These are phyloP conservation scores for Rotaria macrura DNA, from an alignment of 2,888 invertebrate genomes.

Conservation along the genomic window DNA sequence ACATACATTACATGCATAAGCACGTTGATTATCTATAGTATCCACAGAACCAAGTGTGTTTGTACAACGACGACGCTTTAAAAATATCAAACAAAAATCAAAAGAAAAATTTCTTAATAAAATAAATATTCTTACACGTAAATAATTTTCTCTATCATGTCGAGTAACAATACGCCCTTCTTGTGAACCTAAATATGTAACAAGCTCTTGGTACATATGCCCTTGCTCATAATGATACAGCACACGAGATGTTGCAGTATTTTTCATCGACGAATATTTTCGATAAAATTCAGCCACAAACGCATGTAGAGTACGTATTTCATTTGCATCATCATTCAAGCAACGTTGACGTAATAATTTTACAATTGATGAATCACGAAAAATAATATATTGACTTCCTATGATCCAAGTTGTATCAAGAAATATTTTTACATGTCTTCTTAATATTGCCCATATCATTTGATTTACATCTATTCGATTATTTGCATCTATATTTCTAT, in stretches of 20 bases:
- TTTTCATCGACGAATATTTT: not conserved
- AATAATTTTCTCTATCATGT: conserved; percentile 1
- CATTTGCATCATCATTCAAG: not conserved
- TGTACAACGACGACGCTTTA: not conserved
- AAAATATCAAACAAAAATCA: not conserved
- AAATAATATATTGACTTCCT: not conserved
- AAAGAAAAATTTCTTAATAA: not conserved
- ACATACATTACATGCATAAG: not conserved
- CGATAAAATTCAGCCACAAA: conserved; percentile 12
- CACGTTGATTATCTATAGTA: conserved; percentile 6
- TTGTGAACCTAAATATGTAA: not conserved
- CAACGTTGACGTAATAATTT: conserved; percentile 4
- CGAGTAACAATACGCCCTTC: not conserved
- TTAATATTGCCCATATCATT: not conserved
- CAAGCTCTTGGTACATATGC: not conserved
- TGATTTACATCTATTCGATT: not conserved
- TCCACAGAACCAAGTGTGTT: not conserved
- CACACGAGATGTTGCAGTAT: not conserved
- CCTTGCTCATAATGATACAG: not conserved
- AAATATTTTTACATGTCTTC: not conserved
- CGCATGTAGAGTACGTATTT: not conserved
- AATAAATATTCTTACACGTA: not conserved
- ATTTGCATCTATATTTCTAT: not conserved
- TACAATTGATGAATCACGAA: conserved; percentile 9
- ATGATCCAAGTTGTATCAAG: conserved; percentile 1